Conservation (phyloP, 23 tunicate genomes). For the Phallusia fumigata region DNA sequence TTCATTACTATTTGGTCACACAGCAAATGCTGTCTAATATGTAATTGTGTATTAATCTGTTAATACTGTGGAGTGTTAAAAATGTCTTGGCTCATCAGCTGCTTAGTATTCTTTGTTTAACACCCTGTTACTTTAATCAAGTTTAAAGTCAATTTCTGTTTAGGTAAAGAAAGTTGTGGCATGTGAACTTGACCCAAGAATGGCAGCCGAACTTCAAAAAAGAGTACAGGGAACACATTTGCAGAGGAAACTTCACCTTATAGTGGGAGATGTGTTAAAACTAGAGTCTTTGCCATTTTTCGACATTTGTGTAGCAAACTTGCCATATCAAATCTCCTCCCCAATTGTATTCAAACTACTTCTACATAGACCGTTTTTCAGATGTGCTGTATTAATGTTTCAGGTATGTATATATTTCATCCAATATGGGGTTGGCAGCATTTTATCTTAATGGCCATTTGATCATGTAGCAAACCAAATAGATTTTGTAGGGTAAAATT, state of each 20-base stretch:
- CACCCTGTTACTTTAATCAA: too few species aligned
- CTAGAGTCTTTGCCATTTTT: constrained; percentile 87
- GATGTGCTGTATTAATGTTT: constrained; percentile 95
- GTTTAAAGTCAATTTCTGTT: neutral
- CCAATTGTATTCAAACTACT: constrained; percentile 93
- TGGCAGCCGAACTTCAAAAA: constrained; percentile 95
- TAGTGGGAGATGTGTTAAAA: constrained; percentile 91
- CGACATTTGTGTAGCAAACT: constrained; percentile 91
- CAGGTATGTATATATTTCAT: constrained; percentile 41
- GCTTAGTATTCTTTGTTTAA: too few species aligned
- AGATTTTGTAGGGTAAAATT: neutral
- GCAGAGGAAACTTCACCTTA: constrained; percentile 77
- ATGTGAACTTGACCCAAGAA: constrained; percentile 95
- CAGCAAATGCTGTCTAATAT: too few species aligned
- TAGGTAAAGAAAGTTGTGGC: constrained; percentile 88
- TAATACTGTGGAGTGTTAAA: too few species aligned
- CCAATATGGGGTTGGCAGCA: too few species aligned
- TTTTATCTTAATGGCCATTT: too few species aligned
- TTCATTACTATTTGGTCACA: too few species aligned
- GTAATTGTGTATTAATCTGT: too few species aligned
- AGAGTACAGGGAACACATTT: constrained; percentile 85
- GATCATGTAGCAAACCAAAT: neutral
- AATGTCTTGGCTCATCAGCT: too few species aligned
- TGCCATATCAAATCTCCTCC: constrained; percentile 96
- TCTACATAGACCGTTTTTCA: constrained; percentile 90